Base-by-base conservation (phyloP, 2,888 invertebrate genomes). In the Xanthia icteritia region DNA sequence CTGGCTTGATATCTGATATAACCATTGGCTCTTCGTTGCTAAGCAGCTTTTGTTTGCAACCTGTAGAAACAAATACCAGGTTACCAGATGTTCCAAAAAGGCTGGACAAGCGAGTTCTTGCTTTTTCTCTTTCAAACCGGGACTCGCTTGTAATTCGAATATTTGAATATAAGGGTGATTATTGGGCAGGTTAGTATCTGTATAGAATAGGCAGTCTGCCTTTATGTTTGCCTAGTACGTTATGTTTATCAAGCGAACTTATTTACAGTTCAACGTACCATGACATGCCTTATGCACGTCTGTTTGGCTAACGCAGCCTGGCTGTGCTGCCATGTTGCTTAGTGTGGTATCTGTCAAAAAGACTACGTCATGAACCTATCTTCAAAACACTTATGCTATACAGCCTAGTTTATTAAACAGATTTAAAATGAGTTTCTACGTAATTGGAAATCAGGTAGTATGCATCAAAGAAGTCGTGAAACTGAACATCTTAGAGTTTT, bases 1-100 rank as follows among this genome's bases (percentile, higher is more conserved):
- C 99, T 65, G 98, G 97, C 76, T 98, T 98, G 23, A 99, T 98
- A 90, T 99, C 98, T 0, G 99, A 98, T 90, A 99, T 99, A 67
- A 98, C 97, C 93, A 99, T 97, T 0, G 98, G 98, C 83, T 98
- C 98, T 86, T 98, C 97, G 69, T 97, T 97, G 81, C 97, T 97
- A 2, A 95, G 86, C 11, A 96, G 88, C 84, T 95, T 95, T 86
- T 96, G 96, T 86, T 97, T 97, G 77, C 96, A 96, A 23, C 97
- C 97, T 97, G 84, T 23, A 76, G 63, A 77, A 81, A 76, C n/a
- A 56, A 54, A 17, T 54, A 75, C 56, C 17, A 39, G 15, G 27
- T 78, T 63, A 64, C 3, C 27, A 86, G 36, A 70, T 6, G 15
- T 23, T 27, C 4, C 39, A 11, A 66, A 39, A 42, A 54, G 27